Percentiles rank a stretch among this genome's conserved stretches.
phyloP scores from a whole-genome alignment of 2,888 invertebrate species.

The Ornithoptera alexandrae region DNA sequence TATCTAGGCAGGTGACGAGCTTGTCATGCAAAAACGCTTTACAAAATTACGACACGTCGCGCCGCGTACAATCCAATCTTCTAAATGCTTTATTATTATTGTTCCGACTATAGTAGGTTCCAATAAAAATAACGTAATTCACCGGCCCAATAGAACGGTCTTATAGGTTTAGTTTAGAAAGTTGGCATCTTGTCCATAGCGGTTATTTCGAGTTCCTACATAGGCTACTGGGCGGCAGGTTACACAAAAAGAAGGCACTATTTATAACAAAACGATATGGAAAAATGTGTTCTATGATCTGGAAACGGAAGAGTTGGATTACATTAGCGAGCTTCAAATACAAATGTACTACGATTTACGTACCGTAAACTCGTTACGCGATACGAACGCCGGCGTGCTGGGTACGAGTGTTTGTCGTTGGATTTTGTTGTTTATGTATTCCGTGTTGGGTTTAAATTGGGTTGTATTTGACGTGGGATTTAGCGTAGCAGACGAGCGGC shows the following conservation, averaged over 20 bases:
- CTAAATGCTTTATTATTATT: conserved; percentile 66
- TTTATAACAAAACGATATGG: conserved; percentile 65
- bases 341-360: conserved; percentile 78
- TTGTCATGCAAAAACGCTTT: conserved; percentile 53
- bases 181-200: conserved; percentile 76
- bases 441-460: conserved; percentile 53
- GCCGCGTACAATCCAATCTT: conserved; percentile 56
- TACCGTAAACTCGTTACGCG: conserved; percentile 78
- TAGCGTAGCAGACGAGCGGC: conserved; percentile 52
- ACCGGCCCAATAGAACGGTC: conserved; percentile 60
- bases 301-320: conserved; percentile 67
- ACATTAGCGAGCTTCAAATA: conserved; percentile 66
- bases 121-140: conserved; percentile 74
- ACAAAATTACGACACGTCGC: conserved; percentile 50
- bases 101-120: conserved; percentile 52
- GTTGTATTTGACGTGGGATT: conserved; percentile 41
- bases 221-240: conserved; percentile 60
- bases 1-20: conserved; percentile 49
- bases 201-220: conserved; percentile 71
- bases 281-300: conserved; percentile 67
- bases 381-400: conserved; percentile 63
- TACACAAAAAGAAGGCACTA: conserved; percentile 70
- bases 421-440: conserved; percentile 56
- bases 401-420: conserved; percentile 44
- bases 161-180: conserved; percentile 78